Evolutionary conservation across 2,113 vertebrate species (phyloP), one percentile per base, ranked within the genome.

Genomic region (Melanotaenia duboulayi): DNA sequence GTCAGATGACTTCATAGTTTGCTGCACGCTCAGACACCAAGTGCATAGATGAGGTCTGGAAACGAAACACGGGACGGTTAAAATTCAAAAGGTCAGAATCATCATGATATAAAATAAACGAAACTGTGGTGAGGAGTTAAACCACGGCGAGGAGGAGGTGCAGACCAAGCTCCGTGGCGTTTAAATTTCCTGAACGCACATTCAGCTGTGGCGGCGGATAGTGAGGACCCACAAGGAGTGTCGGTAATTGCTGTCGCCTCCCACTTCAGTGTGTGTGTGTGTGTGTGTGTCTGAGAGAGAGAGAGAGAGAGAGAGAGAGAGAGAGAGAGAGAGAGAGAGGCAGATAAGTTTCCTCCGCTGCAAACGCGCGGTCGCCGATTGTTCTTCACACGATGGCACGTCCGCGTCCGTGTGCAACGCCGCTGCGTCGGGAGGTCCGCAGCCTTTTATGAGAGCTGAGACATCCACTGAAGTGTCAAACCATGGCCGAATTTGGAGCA

Each of bases 401-500:
- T 44, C 70, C 35, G 65, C 66, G 71, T 49, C 61, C 25, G 60
- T 35, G 28, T 85, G 39, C 50, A 12, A 19, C 39, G 16, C 39
- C 23, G 51, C 51, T 4, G 44, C 54, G 14, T 14, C 4, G 2
- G 54, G 74, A 63, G 57, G 65, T 39, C 48, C 44, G 65, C 51
- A 25, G 82, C 54, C 40, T 56, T 68, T 65, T 65, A 40, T 48
- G 24, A 71, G 23, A 49, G 46, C 52, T 82, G 28, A 12, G 12
- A 32, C 7, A 24, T 46, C 17, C 23, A 23, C 42, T 20, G 7
- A 58, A 44, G 54, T 63, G 67, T 59, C 14, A 49, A 52, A 4
- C 35, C 77, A 92, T 91, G 92, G 90, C 91, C 55, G 91, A 91
- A 67, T 86, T 59, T 40, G 88, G 84, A 55, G 66, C 76, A 48